A percentile compares a stretch with the other conserved stretches of the same genome.
These are phyloP conservation scores for Phalacrocorax carbo DNA, from an alignment of 2,113 vertebrate species.

Conservation along the genomic window DNA sequence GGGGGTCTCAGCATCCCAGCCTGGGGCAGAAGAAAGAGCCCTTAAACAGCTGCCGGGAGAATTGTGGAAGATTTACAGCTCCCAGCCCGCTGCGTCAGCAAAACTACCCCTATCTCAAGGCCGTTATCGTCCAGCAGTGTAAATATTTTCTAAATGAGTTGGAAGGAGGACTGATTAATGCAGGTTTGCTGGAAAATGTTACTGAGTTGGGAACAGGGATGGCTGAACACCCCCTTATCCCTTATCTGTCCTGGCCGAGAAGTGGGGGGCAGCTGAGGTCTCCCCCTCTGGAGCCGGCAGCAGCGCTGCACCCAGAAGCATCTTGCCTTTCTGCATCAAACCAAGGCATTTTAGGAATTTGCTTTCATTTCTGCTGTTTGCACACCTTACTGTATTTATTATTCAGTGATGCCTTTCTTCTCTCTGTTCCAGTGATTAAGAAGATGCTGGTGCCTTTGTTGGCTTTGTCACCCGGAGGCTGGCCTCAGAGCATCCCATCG, in stretches of 20 bases:
- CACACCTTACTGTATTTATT: slow-evolving; percentile 54
- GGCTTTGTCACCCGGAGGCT: slow-evolving; percentile 40
- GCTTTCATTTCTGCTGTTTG: slow-evolving; percentile 60
- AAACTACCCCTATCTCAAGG: background rate
- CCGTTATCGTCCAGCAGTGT: background rate
- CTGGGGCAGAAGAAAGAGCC: background rate
- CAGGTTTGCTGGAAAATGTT: background rate
- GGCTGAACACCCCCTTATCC: background rate
- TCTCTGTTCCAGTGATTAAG: slow-evolving; percentile 35
- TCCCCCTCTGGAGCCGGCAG: fast-evolving
- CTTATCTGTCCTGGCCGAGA: background rate
- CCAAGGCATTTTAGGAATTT: background rate
- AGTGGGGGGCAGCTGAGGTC: background rate
- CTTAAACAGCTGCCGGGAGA: background rate
- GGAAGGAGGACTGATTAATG: background rate
- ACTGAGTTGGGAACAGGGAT: background rate
- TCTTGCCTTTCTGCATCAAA: slow-evolving; percentile 6
- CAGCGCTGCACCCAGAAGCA: background rate
- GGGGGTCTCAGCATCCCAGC: background rate
- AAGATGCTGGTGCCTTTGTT: slow-evolving; percentile 60
- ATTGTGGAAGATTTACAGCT: background rate
- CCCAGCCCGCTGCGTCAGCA: background rate
- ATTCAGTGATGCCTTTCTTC: slow-evolving; percentile 41
- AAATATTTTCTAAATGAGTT: slow-evolving; percentile 4
- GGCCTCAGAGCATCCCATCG: background rate